phyloP scores from a whole-genome alignment of 1,140 invertebrate genomes.

The Sycobia sp. region DNA sequence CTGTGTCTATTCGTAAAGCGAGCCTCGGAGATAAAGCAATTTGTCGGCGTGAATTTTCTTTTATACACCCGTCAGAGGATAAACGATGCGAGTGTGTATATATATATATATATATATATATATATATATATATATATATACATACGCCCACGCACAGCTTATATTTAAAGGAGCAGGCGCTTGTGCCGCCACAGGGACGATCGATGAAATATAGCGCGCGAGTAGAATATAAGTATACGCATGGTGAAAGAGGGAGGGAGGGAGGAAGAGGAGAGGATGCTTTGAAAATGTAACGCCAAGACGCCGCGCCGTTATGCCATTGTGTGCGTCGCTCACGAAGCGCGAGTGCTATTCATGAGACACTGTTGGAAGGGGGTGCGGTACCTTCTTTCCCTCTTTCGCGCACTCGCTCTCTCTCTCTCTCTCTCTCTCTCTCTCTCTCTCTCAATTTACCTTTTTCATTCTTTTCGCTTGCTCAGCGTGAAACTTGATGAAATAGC shows the following conservation, averaged over 20 bases:
- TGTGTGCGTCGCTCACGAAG: conserved; percentile 5
- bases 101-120: no score
- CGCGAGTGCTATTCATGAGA: conserved; percentile 29
- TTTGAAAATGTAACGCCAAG: conserved; percentile 27
- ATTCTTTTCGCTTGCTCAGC: not conserved
- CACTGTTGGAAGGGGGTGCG: conserved; percentile 22
- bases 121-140: no score
- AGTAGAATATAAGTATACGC: no score
- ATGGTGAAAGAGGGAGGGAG: no score
- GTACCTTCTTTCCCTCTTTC: no score
- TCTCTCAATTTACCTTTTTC: no score
- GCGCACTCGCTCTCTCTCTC: no score
- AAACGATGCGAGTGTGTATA: conserved; percentile 8
- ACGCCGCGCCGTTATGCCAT: conserved; percentile 1
- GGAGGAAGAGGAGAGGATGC: no score
- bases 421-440: no score
- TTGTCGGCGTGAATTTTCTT: conserved; percentile 25
- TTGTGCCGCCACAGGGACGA: no score
- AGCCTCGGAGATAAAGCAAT: conserved; percentile 20
- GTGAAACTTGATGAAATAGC: no score
- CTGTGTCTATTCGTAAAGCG: no score
- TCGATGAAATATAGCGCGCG: conserved; percentile 26
- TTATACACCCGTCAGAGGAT: conserved; percentile 20
- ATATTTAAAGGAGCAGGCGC: not conserved
- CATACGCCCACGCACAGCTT: not conserved